Evolutionary conservation across 2,888 invertebrate genomes (phyloP).

Genomic region (Xanthostigma xanthostigma): DNA sequence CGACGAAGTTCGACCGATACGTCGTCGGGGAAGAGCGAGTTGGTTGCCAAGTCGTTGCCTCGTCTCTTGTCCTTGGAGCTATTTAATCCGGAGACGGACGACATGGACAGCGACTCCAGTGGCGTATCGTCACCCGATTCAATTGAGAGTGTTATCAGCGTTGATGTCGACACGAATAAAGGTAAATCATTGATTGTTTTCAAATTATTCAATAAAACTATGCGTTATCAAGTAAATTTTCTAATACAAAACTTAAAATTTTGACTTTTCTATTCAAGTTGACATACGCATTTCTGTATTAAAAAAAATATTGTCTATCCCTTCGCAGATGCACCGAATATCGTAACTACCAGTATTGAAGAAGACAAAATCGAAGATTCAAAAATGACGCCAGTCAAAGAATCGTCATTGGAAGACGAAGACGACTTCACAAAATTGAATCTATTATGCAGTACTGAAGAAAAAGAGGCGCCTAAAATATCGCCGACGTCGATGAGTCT

Average conservation of each 20-base stretch:
- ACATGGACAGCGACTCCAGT: slow-evolving; percentile 79
- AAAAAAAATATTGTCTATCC: no score
- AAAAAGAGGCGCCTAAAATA: slow-evolving; percentile 7
- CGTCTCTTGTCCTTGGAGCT: slow-evolving; percentile 66
- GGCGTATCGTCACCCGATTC: slow-evolving; percentile 79
- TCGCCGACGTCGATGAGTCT: slow-evolving; percentile 32
- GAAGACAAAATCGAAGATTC: no score
- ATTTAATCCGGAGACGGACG: slow-evolving; percentile 82
- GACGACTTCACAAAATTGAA: slow-evolving; percentile 20
- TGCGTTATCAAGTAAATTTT: no score
- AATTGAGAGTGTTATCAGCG: slow-evolving; percentile 72
- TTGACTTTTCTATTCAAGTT: no score
- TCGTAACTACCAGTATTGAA: no score
- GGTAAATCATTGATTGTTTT: no score
- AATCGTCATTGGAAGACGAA: no score
- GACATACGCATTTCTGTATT: no score
- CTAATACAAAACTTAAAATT: no score
- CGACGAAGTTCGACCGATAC: slow-evolving; percentile 42
- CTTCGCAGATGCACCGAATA: no score
- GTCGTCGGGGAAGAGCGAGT: slow-evolving; percentile 35
- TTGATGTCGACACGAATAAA: slow-evolving; percentile 19
- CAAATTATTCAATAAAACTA: no score
- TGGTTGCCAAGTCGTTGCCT: slow-evolving; percentile 51
- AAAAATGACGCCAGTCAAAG: no score
- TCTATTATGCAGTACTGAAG: background rate